These are phyloP conservation scores for Aphidius gifuensis DNA, from an alignment of 1,140 invertebrate species.

Conservation along the genomic window DNA sequence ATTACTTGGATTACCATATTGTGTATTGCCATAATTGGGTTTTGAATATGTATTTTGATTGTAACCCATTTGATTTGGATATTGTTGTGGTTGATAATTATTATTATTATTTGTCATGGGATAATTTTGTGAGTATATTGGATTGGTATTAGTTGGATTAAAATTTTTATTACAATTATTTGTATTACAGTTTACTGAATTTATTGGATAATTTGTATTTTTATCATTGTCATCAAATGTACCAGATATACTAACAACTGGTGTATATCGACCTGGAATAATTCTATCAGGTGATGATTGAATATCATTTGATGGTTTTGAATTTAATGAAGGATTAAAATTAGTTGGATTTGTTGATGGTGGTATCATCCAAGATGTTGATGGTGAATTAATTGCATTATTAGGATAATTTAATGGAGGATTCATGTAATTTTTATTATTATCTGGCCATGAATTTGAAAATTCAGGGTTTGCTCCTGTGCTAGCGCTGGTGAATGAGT, in stretches of 20 bases:
- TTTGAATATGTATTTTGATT: constrained; percentile 5
- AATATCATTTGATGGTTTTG: not conserved
- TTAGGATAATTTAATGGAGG: too few relatives aligned
- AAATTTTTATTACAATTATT: not conserved
- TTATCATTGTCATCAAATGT: constrained; percentile 10
- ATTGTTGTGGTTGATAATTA: constrained; percentile 1
- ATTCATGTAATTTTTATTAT: too few relatives aligned
- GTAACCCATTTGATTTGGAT: constrained; percentile 11
- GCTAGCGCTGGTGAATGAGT: too few relatives aligned
- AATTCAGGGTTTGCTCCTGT: too few relatives aligned
- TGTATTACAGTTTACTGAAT: not conserved
- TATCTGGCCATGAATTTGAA: too few relatives aligned
- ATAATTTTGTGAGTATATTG: not conserved
- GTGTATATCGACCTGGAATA: constrained; percentile 4
- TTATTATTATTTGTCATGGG: not conserved
- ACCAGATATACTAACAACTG: constrained; percentile 18
- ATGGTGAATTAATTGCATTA: too few relatives aligned
- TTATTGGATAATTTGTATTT: not conserved
- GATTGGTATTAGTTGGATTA: constrained; percentile 12
- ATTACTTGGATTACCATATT: constrained; percentile 16
- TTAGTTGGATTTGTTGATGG: too few relatives aligned
- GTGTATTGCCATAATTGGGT: constrained; percentile 9
- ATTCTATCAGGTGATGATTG: not conserved
- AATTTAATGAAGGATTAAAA: not conserved
- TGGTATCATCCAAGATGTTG: too few relatives aligned